Base-by-base conservation (phyloP, 2,888 invertebrate species). In the Agonum fuliginosum region DNA sequence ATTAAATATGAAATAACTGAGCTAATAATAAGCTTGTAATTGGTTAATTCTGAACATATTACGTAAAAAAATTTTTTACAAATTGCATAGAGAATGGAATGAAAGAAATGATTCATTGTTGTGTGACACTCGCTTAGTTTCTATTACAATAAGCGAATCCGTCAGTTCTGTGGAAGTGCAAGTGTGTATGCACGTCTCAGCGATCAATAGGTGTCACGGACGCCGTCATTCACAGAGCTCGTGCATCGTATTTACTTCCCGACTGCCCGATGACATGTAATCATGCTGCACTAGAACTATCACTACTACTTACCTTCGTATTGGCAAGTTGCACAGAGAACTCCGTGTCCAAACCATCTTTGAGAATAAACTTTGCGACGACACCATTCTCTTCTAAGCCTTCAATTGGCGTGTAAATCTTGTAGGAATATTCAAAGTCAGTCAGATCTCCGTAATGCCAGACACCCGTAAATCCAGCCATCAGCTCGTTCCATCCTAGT, bases 381-480 rank as follows among this genome's bases (percentile, higher is more conserved):
- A 93, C 87, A 0, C 95, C 95, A 82, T 93, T 94, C 83, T 94
- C 92, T 83, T 94, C 92, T 80, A 94, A 93, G 2, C 93, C 92
- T 81, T 91, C 90, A n/a, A 95, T 85, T 0, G 95, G 95, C 0
- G 95, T 94, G 83, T 91, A 94, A 43, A 95, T 86, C 81, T 93
- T 91, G 85, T 94, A 94, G 0, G 93, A 90, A 85, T 95, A 95
- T 79, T 94, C 92, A 80, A 95, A 94, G 85, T 95, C 92, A 8
- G 91, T 90, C 14, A 91, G 84, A 62, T 90, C 89, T 86, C 88
- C 88, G 86, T 91, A 93, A 82, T 91, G 92, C 93, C 94, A 95
- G 46, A 93, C 91, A 46, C 95, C 95, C 0, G 92, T 91, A 84
- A 95, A 93, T 5, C 95, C 95, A 24, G 93, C 89, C 67, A 92